Conservation (phyloP, 2,888 invertebrate genomes). For the Mythimna pallens region DNA sequence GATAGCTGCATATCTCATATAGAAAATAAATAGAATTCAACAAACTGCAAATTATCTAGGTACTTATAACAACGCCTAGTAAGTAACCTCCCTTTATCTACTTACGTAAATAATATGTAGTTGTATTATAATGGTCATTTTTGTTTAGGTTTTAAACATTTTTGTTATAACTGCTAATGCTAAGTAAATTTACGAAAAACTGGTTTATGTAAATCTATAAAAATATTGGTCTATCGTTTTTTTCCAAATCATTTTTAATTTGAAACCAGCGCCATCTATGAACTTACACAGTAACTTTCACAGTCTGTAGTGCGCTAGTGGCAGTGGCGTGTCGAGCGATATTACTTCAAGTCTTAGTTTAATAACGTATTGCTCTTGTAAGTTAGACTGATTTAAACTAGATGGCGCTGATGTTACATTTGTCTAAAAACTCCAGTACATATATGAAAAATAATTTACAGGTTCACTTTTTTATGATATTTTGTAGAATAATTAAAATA, state of each 20-base stretch:
- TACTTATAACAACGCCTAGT: too few relatives aligned
- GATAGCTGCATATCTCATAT: not conserved
- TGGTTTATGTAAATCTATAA: too few relatives aligned
- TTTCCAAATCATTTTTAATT: not conserved
- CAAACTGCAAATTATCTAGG: too few relatives aligned
- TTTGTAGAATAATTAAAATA: not conserved
- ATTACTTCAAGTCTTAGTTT: not conserved
- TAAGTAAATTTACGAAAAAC: too few relatives aligned
- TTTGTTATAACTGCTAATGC: too few relatives aligned
- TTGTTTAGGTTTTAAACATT: too few relatives aligned
- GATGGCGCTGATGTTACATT: slow-evolving; percentile 48
- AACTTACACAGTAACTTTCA: not conserved
- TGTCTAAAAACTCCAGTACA: too few relatives aligned
- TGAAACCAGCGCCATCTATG: slow-evolving; percentile 52
- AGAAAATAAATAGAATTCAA: not conserved
- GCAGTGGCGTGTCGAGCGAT: not conserved
- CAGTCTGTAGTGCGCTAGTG: not conserved
- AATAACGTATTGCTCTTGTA: not conserved
- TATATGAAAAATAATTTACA: not conserved
- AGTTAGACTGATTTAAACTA: slow-evolving; percentile 14
- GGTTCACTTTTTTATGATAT: not conserved
- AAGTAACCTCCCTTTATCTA: too few relatives aligned
- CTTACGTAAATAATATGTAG: too few relatives aligned
- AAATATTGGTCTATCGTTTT: too few relatives aligned
- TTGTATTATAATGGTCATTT: too few relatives aligned